A percentile compares a stretch with the other conserved stretches of the same genome.
phyloP scores from a whole-genome alignment of 2,113 vertebrate species.

The Zapus hudsonius region DNA sequence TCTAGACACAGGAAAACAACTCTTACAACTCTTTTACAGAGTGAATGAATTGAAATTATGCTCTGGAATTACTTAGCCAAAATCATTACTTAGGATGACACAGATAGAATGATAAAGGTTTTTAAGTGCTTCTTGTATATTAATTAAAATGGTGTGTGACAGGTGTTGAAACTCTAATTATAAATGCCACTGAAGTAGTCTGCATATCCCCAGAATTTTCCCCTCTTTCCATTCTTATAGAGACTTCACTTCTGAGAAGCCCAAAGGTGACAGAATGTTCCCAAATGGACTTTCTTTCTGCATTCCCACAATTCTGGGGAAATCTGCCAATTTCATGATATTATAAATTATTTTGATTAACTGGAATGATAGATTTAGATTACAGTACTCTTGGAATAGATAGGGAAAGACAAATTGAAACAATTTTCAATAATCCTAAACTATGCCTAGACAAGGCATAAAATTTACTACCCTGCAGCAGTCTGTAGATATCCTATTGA shows the following conservation, averaged over 20 bases:
- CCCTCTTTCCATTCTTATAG: not conserved
- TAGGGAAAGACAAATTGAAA: not conserved
- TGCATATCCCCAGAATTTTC: not conserved
- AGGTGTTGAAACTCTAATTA: not conserved
- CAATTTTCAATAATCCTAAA: not conserved
- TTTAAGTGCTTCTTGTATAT: not conserved
- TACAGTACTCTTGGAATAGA: not conserved
- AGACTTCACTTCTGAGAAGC: not conserved
- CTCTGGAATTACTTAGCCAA: conserved; percentile 12
- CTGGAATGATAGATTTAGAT: not conserved
- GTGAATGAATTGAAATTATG: not conserved
- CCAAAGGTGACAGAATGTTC: not conserved
- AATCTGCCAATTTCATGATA: not conserved
- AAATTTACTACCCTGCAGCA: not conserved
- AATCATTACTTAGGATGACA: conserved; percentile 18
- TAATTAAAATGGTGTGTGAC: conserved; percentile 45
- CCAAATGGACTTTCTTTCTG: not conserved
- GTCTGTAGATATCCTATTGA: too few relatives aligned
- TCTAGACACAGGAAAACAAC: not conserved
- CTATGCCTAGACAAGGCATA: not conserved
- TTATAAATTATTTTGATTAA: conserved; percentile 21
- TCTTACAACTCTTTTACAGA: not conserved
- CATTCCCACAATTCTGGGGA: not conserved
- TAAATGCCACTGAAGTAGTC: conserved; percentile 13
- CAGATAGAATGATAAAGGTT: conserved; percentile 26